Base-by-base conservation (phyloP, 2,113 vertebrate species). In the Meles meles region DNA sequence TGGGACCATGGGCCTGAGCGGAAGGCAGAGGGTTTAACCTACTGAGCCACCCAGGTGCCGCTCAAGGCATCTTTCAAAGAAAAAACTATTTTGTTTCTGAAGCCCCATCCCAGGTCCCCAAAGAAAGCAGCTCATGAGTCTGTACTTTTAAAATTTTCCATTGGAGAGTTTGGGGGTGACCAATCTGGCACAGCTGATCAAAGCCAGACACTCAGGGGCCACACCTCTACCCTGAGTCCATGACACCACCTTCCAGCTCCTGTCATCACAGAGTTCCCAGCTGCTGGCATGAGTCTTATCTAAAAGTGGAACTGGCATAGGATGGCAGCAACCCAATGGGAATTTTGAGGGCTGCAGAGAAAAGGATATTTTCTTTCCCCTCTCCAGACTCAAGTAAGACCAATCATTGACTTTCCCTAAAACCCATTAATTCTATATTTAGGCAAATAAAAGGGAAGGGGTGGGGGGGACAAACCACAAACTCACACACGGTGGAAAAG, bases 341-440 rank as follows among this genome's bases (percentile, higher is more conserved):
- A 42, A 72, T 63, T 92, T 61, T 77, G 87, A 96, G 67, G 42
- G 52, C 89, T 74, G 7, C 12, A 67, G 65, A 92, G 95, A 97
- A 90, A 88, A 42, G 49, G 42, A 25, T 76, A 52, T 88, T 98
- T 97, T 88, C 88, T 96, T 97, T 96, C 94, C 84, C 87, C 37
- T 97, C 37, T 74, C 69, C 95, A 96, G 69, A 92, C 39, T 79
- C 93, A 90, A 84, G 69, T 67, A 72, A 94, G 92, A 72, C 61
- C 80, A 96, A 96, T 94, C 90, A 85, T 23, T 37, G 89, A 88
- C 82, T 98, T 95, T 96, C 93, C 72, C 90, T 97, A 96, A 69
- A 94, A 76, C 79, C 92, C 81, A 97, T 98, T 98, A 98, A 94
- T 95, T 97, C 98, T 97, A 97, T 98, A 97, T 98, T 97, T 98